A percentile compares a stretch with the other conserved stretches of the same genome.
phyloP scores from a whole-genome alignment of 2,113 vertebrate species.

The Mugil cephalus region DNA sequence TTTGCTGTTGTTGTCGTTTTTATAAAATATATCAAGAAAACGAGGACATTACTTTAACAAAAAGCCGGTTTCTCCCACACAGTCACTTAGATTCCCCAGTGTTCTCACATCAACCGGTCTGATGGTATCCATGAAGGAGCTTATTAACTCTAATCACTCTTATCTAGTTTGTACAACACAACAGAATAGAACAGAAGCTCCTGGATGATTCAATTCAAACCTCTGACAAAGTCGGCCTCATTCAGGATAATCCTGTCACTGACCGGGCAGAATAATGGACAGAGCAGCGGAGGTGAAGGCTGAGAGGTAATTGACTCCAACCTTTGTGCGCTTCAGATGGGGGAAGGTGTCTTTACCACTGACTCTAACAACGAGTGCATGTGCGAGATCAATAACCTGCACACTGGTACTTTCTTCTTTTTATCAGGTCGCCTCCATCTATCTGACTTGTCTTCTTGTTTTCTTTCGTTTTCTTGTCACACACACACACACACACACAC shows the following conservation, averaged over 20 bases:
- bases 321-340: constrained; percentile 31
- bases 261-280: constrained; percentile 34
- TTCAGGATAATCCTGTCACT: constrained; percentile 41
- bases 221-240: constrained; percentile 7
- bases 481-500: constrained; percentile 5
- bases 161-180: constrained; percentile 34
- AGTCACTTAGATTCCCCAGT: neutral
- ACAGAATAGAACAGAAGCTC: constrained; percentile 24
- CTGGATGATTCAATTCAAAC: constrained; percentile 35
- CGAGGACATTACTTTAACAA: neutral
- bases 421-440: constrained; percentile 32
- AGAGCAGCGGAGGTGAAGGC: constrained; percentile 23
- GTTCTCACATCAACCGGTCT: constrained; percentile 3
- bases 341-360: constrained; percentile 14
- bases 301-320: constrained; percentile 58
- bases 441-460: neutral
- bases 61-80: neutral
- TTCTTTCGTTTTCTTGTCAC: neutral
- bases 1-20: too few relatives aligned
- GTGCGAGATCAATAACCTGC: constrained; percentile 64
- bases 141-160: constrained; percentile 30
- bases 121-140: constrained; percentile 4
- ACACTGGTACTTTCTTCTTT: constrained; percentile 50
- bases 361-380: constrained; percentile 13
- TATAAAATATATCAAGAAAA: too few relatives aligned